Evolutionary conservation across 2,797 vertebrate species (phyloP).

Genomic region (Pseudocheirus occidentalis): DNA sequence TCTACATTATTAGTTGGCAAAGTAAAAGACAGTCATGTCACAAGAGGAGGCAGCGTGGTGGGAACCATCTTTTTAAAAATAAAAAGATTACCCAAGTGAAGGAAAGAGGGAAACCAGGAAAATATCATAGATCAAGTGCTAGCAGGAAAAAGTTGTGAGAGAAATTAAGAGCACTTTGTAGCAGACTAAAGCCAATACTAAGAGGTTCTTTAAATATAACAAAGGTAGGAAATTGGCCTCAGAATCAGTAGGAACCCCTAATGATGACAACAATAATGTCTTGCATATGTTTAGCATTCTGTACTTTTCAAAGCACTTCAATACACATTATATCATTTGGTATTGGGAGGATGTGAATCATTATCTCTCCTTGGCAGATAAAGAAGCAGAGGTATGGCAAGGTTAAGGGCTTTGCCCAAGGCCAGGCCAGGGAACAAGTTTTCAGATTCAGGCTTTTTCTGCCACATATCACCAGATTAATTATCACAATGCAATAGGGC

Average conservation of each 20-base stretch:
- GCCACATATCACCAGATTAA: not conserved
- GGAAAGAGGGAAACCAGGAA: not conserved
- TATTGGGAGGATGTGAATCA: not conserved
- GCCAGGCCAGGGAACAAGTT: not conserved
- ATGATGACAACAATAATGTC: not conserved
- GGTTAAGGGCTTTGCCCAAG: not conserved
- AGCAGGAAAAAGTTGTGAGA: not conserved
- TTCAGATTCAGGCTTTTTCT: not conserved
- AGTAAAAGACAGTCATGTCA: not conserved
- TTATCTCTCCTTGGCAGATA: not conserved
- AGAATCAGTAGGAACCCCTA: not conserved
- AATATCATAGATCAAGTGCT: not conserved
- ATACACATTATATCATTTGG: not conserved
- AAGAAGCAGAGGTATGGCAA: slow-evolving; percentile 32
- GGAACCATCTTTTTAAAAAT: not conserved
- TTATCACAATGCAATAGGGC: slow-evolving; percentile 10
- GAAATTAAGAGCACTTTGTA: not conserved
- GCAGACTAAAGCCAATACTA: not conserved
- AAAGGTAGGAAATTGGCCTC: not conserved
- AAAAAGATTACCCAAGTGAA: not conserved
- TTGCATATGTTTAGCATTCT: not conserved
- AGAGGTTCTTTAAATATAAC: not conserved
- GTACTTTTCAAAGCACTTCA: not conserved
- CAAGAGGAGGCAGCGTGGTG: not conserved
- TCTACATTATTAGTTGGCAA: not conserved